phyloP scores from a whole-genome alignment of 2,888 invertebrate genomes.

The Pseudococcus longispinus region DNA sequence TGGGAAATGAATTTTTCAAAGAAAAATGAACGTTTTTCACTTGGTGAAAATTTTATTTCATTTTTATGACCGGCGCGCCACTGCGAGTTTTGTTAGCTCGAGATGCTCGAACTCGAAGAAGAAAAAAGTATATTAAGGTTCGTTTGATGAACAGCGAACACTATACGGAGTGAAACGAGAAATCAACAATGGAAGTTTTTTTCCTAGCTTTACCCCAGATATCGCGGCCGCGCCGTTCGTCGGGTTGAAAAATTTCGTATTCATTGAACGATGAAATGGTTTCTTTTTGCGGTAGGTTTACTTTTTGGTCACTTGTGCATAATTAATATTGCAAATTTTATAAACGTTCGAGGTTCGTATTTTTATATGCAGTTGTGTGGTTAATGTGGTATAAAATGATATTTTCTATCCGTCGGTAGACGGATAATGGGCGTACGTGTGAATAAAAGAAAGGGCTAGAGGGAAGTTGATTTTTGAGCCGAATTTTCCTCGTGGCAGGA shows the following conservation, averaged over 20 bases:
- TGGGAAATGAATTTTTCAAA: constrained; percentile 35
- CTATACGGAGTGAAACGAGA: not conserved
- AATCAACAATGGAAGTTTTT: not conserved
- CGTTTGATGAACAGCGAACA: not conserved
- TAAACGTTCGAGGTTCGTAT: not conserved
- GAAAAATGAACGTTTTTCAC: constrained; percentile 27
- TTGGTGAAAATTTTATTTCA: constrained; percentile 25
- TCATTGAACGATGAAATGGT: constrained; percentile 9
- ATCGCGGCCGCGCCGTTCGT: not conserved
- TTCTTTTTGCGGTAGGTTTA: not conserved
- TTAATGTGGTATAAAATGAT: not conserved
- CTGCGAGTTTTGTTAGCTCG: not conserved
- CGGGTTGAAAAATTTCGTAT: not conserved
- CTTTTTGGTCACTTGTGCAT: constrained; percentile 24
- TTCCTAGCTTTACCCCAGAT: not conserved
- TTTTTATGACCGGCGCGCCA: constrained; percentile 14
- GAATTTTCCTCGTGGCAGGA: not conserved
- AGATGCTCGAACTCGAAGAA: not conserved
- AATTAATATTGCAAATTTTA: constrained; percentile 4
- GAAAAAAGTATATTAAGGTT: not conserved
- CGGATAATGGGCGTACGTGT: not conserved
- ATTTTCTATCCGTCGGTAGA: not conserved
- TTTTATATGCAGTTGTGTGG: not conserved
- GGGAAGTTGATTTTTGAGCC: not conserved
- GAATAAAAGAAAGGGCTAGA: not conserved